These are phyloP conservation scores for Oryzias curvinotus DNA, from an alignment of 2,113 vertebrate species.

Conservation along the genomic window DNA sequence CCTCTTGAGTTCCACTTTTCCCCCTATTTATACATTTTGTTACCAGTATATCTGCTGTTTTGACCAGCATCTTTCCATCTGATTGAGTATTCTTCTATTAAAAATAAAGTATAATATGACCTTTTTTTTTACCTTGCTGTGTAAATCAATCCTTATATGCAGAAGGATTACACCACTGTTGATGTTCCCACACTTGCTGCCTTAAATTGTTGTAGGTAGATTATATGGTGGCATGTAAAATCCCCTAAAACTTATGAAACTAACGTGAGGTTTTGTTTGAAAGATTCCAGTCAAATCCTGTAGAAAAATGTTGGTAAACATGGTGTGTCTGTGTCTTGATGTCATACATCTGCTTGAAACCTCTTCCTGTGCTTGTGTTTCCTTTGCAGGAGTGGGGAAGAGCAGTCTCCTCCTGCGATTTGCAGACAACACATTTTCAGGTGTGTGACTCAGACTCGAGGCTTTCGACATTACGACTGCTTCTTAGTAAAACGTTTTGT, in stretches of 20 bases:
- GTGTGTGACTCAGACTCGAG: slow-evolving; percentile 65
- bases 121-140: not conserved
- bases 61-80: not conserved
- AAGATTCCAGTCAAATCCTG: not conserved
- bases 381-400: slow-evolving; percentile 91
- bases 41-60: not conserved
- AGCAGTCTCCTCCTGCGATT: slow-evolving; percentile 97
- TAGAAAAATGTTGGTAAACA: not conserved
- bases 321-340: not conserved
- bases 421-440: slow-evolving; percentile 99
- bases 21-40: not conserved
- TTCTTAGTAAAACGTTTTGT: not conserved
- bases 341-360: slow-evolving; percentile 9
- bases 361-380: slow-evolving; percentile 45
- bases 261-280: not conserved
- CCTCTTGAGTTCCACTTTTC: not conserved
- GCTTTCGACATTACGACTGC: not conserved
- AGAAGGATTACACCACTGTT: not conserved
- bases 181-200: not conserved
- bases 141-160: slow-evolving; percentile 5
- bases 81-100: not conserved
- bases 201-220: not conserved
- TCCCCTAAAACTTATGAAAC: not conserved
- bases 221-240: slow-evolving; percentile 1
- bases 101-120: too few relatives aligned